Evolutionary conservation across 2,888 invertebrate genomes (phyloP).

Genomic region (Nomada ferruginata): DNA sequence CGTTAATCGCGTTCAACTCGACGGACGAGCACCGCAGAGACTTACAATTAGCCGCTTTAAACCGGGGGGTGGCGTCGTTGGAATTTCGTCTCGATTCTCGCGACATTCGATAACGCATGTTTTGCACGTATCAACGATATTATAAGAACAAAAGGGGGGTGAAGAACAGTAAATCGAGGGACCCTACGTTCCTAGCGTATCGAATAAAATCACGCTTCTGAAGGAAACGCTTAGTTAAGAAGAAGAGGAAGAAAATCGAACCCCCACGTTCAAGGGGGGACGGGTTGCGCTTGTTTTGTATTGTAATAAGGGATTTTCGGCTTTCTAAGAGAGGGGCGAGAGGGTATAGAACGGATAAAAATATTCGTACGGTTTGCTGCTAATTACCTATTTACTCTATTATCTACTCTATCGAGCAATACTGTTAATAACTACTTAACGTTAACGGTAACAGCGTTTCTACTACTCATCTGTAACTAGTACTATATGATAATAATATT

Average conservation of each 20-base stretch:
- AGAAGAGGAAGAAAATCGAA: background rate
- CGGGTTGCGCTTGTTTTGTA: background rate
- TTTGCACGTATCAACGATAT: conserved; percentile 19
- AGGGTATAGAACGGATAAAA: background rate
- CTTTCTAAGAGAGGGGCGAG: background rate
- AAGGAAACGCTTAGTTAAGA: conserved; percentile 29
- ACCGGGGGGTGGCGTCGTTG: conserved; percentile 50
- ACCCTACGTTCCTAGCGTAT: conserved; percentile 28
- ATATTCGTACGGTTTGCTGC: conserved; percentile 31
- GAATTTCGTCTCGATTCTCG: conserved; percentile 52
- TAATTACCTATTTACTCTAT: conserved; percentile 50
- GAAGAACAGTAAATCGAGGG: conserved; percentile 9
- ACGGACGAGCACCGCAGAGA: conserved; percentile 67
- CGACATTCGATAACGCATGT: conserved; percentile 34
- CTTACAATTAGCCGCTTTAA: conserved; percentile 66
- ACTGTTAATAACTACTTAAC: conserved; percentile 48
- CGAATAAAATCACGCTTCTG: conserved; percentile 33
- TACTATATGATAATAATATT: conserved; percentile 51
- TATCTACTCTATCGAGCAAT: conserved; percentile 52
- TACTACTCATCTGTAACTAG: conserved; percentile 43
- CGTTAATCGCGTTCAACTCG: conserved; percentile 34
- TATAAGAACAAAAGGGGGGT: background rate
- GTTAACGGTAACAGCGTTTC: conserved; percentile 38
- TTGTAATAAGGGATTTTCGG: conserved; percentile 7
- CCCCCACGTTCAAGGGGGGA: background rate